Base-by-base conservation (phyloP, 2,797 vertebrate species). In the Sebastes vulpes region DNA sequence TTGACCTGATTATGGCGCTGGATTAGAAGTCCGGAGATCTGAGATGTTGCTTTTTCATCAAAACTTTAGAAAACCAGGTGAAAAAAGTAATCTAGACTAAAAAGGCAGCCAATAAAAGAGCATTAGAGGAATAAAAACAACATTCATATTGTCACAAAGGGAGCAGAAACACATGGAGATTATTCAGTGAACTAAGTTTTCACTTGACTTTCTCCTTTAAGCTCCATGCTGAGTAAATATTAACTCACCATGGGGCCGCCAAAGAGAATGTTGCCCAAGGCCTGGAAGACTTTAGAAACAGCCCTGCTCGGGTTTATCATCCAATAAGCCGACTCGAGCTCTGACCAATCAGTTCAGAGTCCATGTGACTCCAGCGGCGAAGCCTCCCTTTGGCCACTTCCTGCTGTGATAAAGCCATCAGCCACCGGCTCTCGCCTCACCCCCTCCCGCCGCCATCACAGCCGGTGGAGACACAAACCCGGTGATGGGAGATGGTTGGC, bases 371-470 rank as follows among this genome's bases (percentile, higher is more conserved):
- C 67, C 74, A n/a, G 42, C 65, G 66, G 71, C 12, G 8, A 5
- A 16, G 16, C 46, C 48, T 35, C 79, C 80, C 72, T 60, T 35
- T 9, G 65, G 89, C 77, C 73, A 20, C 64, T 11, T 74, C 86
- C 86, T 64, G 71, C 72, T 81, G 87, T 7, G 87, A 92, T 89
- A 79, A 84, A 90, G 86, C 84, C 83, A 66, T 88, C 83, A 83
- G 73, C 81, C 74, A 23, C 16, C 23, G 31, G 75, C 77, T 67
- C 42, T 74, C 25, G 31, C 75, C 67, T 69, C 65, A 14, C 10
- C 29, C n/a, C 72, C 76, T 32, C 77, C 81, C 9, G 53, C 60
- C 35, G 10, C 67, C 72, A 3, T 32, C 32, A 1, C 32, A 46
- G 58, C 77, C 12, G 21, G 38, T 29, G 78, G 58, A 78, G 76